Base-by-base conservation (phyloP, 92 coral and sea anemone genomes). In the Blastomussa wellsi region DNA sequence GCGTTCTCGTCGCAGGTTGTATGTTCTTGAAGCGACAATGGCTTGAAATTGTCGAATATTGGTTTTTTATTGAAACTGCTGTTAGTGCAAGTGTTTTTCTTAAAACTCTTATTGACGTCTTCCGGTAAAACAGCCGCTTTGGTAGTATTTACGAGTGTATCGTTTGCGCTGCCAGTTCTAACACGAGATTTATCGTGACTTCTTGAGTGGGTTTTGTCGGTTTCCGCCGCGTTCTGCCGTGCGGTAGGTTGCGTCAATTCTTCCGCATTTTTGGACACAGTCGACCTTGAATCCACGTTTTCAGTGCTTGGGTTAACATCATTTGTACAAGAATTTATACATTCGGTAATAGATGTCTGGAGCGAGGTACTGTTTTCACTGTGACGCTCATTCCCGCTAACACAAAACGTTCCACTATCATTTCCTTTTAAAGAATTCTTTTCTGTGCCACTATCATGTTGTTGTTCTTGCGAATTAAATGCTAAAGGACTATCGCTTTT, bases 11-110 rank as follows among this genome's bases (percentile, higher is more conserved):
- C 22, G 13, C 20, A 66, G 22, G 69, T 71, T 26, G 29, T 52
- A 9, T 52, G 17, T 22, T 16, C 68, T 2, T 24, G 35, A 4
- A 3, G 51, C 36, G 86, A 51, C 35, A 66, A 51, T 20, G 37
- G 22, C 69, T 12, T 52, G 0, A 16, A 37, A n/a, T 52, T 51
- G 24, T 82, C 33, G 29, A 52, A 36, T 52, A 33, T n/a, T 71
- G 69, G 49, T 71, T 72, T 82, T 82, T 52, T 78, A 52, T 72
- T 37, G 37, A 38, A 26, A 72, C 52, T 37, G 17, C 42, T 38
- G 12, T 26, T 52, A 44, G 9, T 7, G 17, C 26, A 24, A 16
- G 31, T 28, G 26, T 36, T 82, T 33, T 68, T 66, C 26, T 71
- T 9, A 44, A 20, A 44, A 20, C 49, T 57, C 36, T 67, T 48